Base-by-base conservation (phyloP, 2,888 invertebrate genomes). In the Hanleya hanleyi region DNA sequence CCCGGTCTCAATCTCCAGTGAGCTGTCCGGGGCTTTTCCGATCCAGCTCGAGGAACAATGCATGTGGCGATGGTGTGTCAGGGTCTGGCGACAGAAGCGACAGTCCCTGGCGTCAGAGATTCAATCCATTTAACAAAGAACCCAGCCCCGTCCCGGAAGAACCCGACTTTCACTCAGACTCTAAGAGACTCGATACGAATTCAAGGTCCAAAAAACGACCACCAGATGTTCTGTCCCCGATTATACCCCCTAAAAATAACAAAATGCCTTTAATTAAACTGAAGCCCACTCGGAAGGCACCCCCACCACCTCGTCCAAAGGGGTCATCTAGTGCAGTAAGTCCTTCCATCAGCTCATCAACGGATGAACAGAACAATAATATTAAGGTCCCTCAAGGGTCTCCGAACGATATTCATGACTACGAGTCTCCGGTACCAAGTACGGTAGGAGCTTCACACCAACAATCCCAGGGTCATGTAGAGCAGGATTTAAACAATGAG, bases 281-380 rank as follows among this genome's bases (percentile, higher is more conserved):
- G 15, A 79, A 82, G 22, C 86, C 86, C 29, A 74, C 77, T 36
- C 74, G 84, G 67, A 81, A 83, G 71, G 85, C 87, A 41, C 87
- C 86, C 1, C 83, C 83, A 4, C 86, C 85, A 5, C 86, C 86
- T 7, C 70, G 75, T 32, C 41, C 64, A 26, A 57, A 70, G 4
- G 74, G 68, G 1, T 38, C 80, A 29, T 51, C 36, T 9, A 75
- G 70, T 37, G 65, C 74, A 4, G 67, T 74, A 29, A 73, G 78
- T 29, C 9, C 72, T 71, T 22, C 7, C 70, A 26, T 69, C 70
- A 62, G 2, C 47, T 47, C 47, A 4, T 4, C n/a, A 4, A 57
- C 22, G 4, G 57, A 57, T 4, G 26, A 29, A 15, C 22, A 57
- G 4, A 57, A 57, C 57, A 57, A 57, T 32, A 41, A 41, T 18